phyloP scores from a whole-genome alignment of 2,797 vertebrate genomes.

The Cirrhinus mrigala region DNA sequence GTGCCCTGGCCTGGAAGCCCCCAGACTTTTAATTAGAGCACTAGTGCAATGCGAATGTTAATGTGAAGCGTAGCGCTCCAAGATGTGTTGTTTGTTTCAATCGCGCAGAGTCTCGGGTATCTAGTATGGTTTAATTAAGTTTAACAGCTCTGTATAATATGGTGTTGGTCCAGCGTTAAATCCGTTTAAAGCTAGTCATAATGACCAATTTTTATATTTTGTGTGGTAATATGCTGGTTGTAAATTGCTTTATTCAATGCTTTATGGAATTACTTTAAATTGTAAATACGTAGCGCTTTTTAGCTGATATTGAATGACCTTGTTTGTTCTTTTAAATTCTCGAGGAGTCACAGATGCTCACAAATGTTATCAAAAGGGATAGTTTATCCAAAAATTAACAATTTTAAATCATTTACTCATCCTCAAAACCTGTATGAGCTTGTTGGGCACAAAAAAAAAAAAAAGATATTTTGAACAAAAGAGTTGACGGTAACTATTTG shows the following conservation, averaged over 20 bases:
- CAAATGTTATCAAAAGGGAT: background rate
- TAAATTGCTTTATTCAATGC: slow-evolving; percentile 40
- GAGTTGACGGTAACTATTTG: background rate
- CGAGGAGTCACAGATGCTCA: background rate
- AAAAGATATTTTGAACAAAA: background rate
- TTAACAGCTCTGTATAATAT: background rate
- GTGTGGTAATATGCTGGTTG: slow-evolving; percentile 11
- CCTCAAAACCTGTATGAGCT: background rate
- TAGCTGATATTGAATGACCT: background rate
- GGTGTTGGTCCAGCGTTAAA: slow-evolving; percentile 25
- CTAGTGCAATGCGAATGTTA: slow-evolving; percentile 39
- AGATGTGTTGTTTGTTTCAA: background rate
- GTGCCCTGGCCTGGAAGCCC: slow-evolving; percentile 25
- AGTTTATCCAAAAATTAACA: background rate
- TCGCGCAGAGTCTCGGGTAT: background rate
- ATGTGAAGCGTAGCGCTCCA: background rate
- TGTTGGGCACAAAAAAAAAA: background rate
- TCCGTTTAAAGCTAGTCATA: background rate
- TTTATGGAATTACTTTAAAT: background rate
- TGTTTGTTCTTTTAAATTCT: background rate
- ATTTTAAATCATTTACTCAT: background rate
- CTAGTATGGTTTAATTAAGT: slow-evolving; percentile 9
- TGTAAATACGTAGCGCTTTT: slow-evolving; percentile 5
- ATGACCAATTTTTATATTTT: background rate
- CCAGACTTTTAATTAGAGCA: slow-evolving; percentile 58